phyloP scores from a whole-genome alignment of 2,797 vertebrate species.

The Coilia nasus region DNA sequence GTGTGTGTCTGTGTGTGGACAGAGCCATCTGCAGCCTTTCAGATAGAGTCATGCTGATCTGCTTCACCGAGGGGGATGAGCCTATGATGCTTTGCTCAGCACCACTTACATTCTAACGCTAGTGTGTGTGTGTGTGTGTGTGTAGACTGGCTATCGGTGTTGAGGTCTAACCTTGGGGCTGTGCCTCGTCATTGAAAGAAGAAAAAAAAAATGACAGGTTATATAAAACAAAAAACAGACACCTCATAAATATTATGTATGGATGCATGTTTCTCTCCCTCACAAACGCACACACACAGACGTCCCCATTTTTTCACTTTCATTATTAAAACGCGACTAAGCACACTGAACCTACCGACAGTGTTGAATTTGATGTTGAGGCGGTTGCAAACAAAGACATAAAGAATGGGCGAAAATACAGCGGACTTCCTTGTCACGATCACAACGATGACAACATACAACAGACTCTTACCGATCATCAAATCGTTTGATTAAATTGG shows the following conservation, averaged over 20 bases:
- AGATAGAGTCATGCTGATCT: slow-evolving; percentile 18
- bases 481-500: too few species aligned
- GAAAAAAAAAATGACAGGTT: not conserved
- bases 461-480: too few species aligned
- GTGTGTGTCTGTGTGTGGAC: not conserved
- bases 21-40: slow-evolving; percentile 21
- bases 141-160: not conserved
- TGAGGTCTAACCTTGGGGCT: not conserved
- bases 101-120: not conserved
- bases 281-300: not conserved
- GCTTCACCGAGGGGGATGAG: not conserved
- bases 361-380: too few species aligned
- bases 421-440: too few species aligned
- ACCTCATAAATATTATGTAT: too few species aligned
- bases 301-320: not conserved
- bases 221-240: not conserved
- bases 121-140: slow-evolving; percentile 9
- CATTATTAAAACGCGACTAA: too few species aligned
- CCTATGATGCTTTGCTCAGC: not conserved
- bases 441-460: too few species aligned
- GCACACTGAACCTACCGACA: too few species aligned
- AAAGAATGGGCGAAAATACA: too few species aligned
- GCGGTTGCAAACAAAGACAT: too few species aligned
- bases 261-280: too few species aligned
- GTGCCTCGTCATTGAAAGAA: not conserved